Evolutionary conservation across 1,140 invertebrate genomes (phyloP), one percentile per base, ranked within the genome.

Genomic region (Pseudomyrmex flavicornis): DNA sequence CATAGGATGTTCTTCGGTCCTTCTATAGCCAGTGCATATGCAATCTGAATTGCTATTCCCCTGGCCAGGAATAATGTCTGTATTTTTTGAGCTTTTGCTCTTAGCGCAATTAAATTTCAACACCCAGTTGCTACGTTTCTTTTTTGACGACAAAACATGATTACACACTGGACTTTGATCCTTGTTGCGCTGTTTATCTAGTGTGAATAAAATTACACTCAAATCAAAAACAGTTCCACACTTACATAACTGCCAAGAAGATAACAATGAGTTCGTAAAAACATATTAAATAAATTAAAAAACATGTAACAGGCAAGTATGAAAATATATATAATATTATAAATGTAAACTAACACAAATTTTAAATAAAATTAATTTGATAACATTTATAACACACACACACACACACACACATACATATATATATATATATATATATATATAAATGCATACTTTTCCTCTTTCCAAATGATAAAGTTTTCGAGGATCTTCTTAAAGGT

Each of bases 111-210:
- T 95, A 85, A 96, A 95, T 89, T 95, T 95, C 82, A 96, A 88
- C n/a, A 95, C 95, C 96, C 96, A 96, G 91, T 95, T 95, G 63
- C 95, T 95, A 35, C 95, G 94, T 85, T 96, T 96, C 85, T 96
- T 96, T 83, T 94, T 94, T 1, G 93, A 92, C 59, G 93, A 91
- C 70, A 94, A 89, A 52, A 92, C 90, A 68, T 94, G 93, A 91
- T 92, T 94, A 85, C 94, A 95, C 65, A 91, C 89, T 82, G 93
- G 93, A 89, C 89, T 94, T 80, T 92, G 90, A 72, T 94, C 93
- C 62, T 95, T 94, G 50, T 90, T 93, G 65, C 92, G 92, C 89
- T 93, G 93, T 86, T 94, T 94, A 82, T 89, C 93, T 93, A 74
- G 48, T 4, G n/a, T 2, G 35, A 35, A 35, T 35, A 0, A 35